phyloP scores from a whole-genome alignment of 2,888 invertebrate genomes.

The Lymantria monacha region DNA sequence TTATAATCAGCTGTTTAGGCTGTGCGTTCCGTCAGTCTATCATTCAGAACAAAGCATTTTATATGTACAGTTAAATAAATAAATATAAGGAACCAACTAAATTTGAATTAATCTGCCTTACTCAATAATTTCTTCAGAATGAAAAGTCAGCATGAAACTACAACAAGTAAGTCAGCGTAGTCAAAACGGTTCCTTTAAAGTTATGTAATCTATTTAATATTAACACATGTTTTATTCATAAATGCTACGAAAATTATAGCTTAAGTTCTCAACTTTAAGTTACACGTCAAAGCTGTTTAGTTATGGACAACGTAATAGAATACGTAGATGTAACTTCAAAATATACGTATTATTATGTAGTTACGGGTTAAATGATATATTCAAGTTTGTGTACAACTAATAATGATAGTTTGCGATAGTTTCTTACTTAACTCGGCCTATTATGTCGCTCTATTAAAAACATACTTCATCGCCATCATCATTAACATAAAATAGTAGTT shows the following conservation, averaged over 20 bases:
- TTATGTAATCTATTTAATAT: background rate
- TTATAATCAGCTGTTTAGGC: too few relatives aligned
- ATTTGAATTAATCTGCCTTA: too few relatives aligned
- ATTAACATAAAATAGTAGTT: too few relatives aligned
- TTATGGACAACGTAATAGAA: background rate
- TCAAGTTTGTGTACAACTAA: background rate
- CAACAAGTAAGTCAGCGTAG: too few relatives aligned
- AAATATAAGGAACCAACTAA: too few relatives aligned
- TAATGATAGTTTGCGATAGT: background rate
- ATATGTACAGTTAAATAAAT: too few relatives aligned
- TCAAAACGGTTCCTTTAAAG: too few relatives aligned
- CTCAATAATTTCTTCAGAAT: too few relatives aligned
- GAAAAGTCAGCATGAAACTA: too few relatives aligned
- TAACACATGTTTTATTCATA: background rate
- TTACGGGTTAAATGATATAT: background rate
- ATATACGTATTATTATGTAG: background rate
- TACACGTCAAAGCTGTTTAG: background rate
- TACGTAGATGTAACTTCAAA: background rate
- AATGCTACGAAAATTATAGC: background rate
- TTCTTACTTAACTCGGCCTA: background rate
- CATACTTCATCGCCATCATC: background rate
- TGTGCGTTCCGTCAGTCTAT: too few relatives aligned
- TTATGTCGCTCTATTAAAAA: too few relatives aligned
- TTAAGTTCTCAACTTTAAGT: slow-evolving; percentile 1
- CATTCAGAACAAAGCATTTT: too few relatives aligned